Percentiles rank a stretch among this genome's conserved stretches.
Evolutionary conservation across 2,113 vertebrate species (phyloP).

Genomic region (Rhinopomastus cyanomelas): DNA sequence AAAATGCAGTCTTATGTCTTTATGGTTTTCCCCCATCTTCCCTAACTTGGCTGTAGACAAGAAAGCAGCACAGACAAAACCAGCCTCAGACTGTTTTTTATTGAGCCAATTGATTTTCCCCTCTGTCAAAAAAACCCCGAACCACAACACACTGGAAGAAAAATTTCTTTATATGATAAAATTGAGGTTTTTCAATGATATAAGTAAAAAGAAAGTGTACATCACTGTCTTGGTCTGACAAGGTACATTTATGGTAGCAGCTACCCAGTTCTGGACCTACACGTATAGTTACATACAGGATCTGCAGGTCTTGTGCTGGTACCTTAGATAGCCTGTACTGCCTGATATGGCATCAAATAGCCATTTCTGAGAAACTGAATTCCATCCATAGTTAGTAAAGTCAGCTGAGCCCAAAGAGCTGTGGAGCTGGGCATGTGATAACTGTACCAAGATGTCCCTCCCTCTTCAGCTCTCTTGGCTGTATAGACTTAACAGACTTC

Average conservation of each 20-base stretch:
- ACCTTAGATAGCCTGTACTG: not conserved
- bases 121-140: not conserved
- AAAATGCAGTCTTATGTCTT: not conserved
- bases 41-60: not conserved
- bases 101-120: not conserved
- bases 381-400: not conserved
- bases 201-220: not conserved
- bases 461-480: not conserved
- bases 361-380: not conserved
- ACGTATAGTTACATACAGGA: not conserved
- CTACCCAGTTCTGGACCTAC: not conserved
- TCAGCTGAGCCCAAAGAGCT: not conserved
- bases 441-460: not conserved
- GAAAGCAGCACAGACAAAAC: not conserved
- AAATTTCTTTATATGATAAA: not conserved
- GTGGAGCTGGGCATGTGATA: not conserved
- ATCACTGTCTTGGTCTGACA: not conserved
- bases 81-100: not conserved
- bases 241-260: not conserved
- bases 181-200: rapidly evolving
- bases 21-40: not conserved
- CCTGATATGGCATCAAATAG: not conserved
- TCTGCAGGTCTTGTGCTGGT: not conserved
- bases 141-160: not conserved
- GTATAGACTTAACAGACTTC: not conserved